A percentile compares a stretch with the other conserved stretches of the same genome.
Evolutionary conservation across 1,140 invertebrate genomes (phyloP).

Genomic region (Scaptomyza montana): DNA sequence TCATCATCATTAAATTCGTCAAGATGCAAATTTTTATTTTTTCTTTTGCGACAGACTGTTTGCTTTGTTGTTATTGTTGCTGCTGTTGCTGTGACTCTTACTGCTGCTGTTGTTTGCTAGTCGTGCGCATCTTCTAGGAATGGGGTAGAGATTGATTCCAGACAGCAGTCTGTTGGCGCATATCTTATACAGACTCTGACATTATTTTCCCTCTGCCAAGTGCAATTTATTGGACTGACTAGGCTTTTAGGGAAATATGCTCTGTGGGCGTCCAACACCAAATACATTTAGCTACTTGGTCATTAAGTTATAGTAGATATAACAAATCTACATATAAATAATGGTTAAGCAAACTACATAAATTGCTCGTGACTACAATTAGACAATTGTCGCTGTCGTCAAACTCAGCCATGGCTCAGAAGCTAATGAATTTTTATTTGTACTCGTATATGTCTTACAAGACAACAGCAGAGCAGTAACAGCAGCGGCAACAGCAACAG

Average conservation of each 20-base stretch:
- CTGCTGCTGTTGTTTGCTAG: conserved; percentile 49
- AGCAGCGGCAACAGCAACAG: conserved; percentile 29
- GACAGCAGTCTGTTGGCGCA: conserved; percentile 37
- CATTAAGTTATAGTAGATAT: conserved; percentile 42
- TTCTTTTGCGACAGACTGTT: conserved; percentile 22
- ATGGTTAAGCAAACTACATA: conserved; percentile 71
- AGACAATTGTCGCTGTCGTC: conserved; percentile 77
- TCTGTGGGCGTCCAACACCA: conserved; percentile 54
- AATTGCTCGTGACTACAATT: conserved; percentile 82
- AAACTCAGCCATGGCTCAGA: conserved; percentile 60
- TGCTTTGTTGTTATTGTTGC: conserved; percentile 25
- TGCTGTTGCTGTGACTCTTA: conserved; percentile 8
- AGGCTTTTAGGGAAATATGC: conserved; percentile 53
- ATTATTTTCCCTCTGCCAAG: conserved; percentile 48
- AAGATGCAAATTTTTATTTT: conserved; percentile 74
- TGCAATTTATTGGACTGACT: conserved; percentile 55
- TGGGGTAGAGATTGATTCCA: conserved; percentile 35
- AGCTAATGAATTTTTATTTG: conserved; percentile 80
- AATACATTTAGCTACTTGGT: conserved; percentile 28
- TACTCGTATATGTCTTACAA: conserved; percentile 70
- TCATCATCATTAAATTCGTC: conserved; percentile 82
- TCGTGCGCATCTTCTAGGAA: conserved; percentile 75
- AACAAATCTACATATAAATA: conserved; percentile 60
- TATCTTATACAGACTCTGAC: conserved; percentile 38
- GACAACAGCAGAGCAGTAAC: conserved; percentile 54